These are phyloP conservation scores for Drosophila seguyi DNA, from an alignment of 1,140 invertebrate genomes.

Conservation along the genomic window DNA sequence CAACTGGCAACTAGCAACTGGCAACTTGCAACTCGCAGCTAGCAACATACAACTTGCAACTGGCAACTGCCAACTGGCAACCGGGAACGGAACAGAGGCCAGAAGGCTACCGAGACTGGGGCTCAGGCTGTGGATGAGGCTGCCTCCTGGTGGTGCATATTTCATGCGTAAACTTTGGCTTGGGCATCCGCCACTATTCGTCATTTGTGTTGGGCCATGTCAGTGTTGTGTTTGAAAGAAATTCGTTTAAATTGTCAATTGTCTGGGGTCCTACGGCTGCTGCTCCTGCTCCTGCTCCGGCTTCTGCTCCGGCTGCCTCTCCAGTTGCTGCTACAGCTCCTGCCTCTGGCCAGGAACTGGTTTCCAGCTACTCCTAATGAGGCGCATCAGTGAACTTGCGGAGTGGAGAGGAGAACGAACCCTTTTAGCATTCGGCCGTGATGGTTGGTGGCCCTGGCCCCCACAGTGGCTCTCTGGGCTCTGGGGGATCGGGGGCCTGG, in stretches of 20 bases:
- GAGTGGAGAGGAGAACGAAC: conserved; percentile 50
- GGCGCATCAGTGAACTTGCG: conserved; percentile 60
- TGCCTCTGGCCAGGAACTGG: conserved; percentile 48
- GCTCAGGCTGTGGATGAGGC: not conserved
- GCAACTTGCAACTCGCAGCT: conserved; percentile 9
- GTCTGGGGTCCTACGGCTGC: conserved; percentile 59
- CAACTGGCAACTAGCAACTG: conserved; percentile 8
- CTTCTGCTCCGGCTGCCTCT: conserved; percentile 19
- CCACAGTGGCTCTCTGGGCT: conserved; percentile 24
- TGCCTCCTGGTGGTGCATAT: conserved; percentile 67
- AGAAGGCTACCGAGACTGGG: conserved; percentile 15
- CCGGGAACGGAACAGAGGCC: conserved; percentile 23
- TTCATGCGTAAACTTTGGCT: conserved; percentile 80
- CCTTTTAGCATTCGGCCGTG: conserved; percentile 78
- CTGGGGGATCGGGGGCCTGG: conserved; percentile 11
- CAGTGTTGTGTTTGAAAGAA: conserved; percentile 77
- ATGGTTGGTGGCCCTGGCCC: conserved; percentile 52
- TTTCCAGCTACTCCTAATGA: conserved; percentile 79
- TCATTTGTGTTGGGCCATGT: conserved; percentile 76
- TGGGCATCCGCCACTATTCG: conserved; percentile 67
- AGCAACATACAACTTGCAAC: conserved; percentile 17
- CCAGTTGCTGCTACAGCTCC: conserved; percentile 4
- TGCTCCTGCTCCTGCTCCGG: conserved; percentile 22
- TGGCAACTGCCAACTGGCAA: too few species aligned
- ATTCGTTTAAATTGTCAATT: conserved; percentile 83